Conservation (phyloP, 2,888 invertebrate genomes). For the Sympetrum striolatum region DNA sequence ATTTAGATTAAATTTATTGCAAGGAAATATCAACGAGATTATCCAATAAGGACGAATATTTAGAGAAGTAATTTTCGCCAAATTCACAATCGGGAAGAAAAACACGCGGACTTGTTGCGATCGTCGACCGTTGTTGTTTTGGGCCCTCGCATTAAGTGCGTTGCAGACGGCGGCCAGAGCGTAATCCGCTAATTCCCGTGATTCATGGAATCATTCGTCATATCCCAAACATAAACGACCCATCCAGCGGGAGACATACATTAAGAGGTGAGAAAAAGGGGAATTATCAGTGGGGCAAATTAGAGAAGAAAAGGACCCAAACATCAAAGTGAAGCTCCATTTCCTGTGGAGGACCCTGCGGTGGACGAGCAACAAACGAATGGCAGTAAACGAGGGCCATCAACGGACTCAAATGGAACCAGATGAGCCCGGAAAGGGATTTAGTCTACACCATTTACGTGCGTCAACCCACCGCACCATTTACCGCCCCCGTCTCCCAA, state of each 20-base stretch:
- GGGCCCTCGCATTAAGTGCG: too few relatives aligned
- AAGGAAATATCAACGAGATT: too few relatives aligned
- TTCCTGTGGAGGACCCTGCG: neutral
- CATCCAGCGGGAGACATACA: neutral
- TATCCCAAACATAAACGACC: neutral
- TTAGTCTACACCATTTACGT: neutral
- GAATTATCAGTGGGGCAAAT: neutral
- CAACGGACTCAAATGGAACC: neutral
- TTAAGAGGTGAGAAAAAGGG: neutral
- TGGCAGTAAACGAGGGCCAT: neutral
- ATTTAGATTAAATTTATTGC: too few relatives aligned
- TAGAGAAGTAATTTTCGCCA: too few relatives aligned
- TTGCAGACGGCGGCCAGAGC: neutral
- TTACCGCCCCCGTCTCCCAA: neutral
- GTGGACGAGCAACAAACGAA: neutral
- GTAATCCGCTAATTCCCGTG: neutral
- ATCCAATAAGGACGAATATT: too few relatives aligned
- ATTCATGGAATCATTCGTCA: neutral
- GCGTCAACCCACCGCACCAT: neutral
- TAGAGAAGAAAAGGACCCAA: neutral
- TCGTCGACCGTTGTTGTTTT: too few relatives aligned
- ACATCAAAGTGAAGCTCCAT: too few relatives aligned
- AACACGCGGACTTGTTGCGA: too few relatives aligned
- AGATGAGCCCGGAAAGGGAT: neutral
- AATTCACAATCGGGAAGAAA: too few relatives aligned